phyloP scores from a whole-genome alignment of 1,140 invertebrate genomes.

The Acyrthosiphon pisum region DNA sequence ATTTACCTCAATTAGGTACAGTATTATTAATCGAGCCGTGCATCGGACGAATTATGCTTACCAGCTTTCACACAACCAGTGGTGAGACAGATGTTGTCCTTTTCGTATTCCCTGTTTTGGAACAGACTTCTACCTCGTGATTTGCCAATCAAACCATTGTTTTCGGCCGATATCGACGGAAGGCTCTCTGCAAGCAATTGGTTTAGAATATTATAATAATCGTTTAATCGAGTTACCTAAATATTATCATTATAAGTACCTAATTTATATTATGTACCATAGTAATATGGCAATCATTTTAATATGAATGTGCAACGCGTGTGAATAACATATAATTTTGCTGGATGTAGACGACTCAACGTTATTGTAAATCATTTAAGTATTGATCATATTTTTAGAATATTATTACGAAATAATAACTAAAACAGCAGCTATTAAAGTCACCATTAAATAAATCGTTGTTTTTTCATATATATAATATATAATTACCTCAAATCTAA shows the following conservation, averaged over 20 bases:
- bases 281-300: not conserved
- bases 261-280: too few relatives aligned
- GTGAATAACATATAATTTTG: not conserved
- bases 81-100: constrained; percentile 58
- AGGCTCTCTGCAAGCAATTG: not conserved
- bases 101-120: constrained; percentile 12
- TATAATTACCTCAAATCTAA: not conserved
- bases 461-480: not conserved
- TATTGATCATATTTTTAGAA: not conserved
- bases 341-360: not conserved
- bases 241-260: not conserved
- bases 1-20: not conserved
- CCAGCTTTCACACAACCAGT: constrained; percentile 58
- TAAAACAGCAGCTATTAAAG: not conserved
- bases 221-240: not conserved
- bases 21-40: not conserved
- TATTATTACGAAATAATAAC: not conserved
- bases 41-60: constrained; percentile 14
- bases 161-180: constrained; percentile 39
- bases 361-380: not conserved
- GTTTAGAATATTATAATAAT: not conserved
- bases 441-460: not conserved
- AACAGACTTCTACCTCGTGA: constrained; percentile 49
- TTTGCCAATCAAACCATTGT: constrained; percentile 36
- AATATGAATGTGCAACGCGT: not conserved